These are phyloP conservation scores for Cryptus viduatorius DNA, from an alignment of 2,888 invertebrate genomes.

Conservation along the genomic window DNA sequence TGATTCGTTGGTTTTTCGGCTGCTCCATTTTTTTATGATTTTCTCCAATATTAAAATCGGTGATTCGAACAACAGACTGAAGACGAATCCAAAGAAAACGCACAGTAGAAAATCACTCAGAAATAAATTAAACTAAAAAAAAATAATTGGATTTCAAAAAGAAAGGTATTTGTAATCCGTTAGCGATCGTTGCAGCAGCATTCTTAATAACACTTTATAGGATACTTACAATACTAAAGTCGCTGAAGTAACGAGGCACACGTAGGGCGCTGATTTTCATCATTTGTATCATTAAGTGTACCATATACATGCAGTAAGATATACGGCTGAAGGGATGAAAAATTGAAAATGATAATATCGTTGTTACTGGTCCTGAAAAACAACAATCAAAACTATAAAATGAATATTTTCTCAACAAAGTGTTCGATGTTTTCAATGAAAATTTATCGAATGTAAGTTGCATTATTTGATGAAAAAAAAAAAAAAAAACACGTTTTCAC, in stretches of 20 bases:
- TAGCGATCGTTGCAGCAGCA: no score
- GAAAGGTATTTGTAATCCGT: no score
- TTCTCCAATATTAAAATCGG: constrained; percentile 56
- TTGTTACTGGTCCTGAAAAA: constrained; percentile 67
- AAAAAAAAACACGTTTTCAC: constrained; percentile 72
- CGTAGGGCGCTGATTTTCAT: constrained; percentile 53
- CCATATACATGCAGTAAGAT: constrained; percentile 74
- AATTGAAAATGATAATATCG: constrained; percentile 70
- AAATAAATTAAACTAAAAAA: constrained; percentile 61
- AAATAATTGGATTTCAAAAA: no score
- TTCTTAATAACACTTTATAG: background rate
- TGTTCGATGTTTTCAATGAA: no score
- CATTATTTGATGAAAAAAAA: background rate
- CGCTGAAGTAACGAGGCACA: constrained; percentile 65
- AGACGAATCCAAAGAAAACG: constrained; percentile 42
- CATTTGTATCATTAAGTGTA: constrained; percentile 70
- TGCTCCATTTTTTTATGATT: background rate
- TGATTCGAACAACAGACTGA: constrained; percentile 61
- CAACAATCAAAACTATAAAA: background rate
- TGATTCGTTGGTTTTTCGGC: background rate
- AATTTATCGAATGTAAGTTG: background rate
- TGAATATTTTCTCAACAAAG: background rate
- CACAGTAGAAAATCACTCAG: constrained; percentile 52
- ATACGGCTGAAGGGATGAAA: constrained; percentile 74
- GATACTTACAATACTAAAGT: constrained; percentile 60